Conservation (phyloP, 2,797 vertebrate genomes). For the Limnodromus scolopaceus region DNA sequence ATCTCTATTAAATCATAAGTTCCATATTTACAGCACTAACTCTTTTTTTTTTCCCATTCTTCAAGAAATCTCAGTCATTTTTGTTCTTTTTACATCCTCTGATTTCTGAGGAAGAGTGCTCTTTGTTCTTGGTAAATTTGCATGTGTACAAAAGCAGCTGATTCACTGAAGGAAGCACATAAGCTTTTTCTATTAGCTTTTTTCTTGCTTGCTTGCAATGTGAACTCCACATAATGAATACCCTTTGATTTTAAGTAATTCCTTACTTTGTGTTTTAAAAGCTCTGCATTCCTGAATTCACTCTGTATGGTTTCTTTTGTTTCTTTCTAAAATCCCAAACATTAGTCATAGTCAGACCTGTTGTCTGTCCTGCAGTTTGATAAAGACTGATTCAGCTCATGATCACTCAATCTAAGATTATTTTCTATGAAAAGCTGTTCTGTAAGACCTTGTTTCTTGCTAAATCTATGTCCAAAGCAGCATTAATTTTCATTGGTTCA, state of each 20-base stretch:
- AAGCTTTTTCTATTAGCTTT: not conserved
- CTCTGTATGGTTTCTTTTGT: not conserved
- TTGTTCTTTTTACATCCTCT: not conserved
- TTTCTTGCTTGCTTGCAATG: not conserved
- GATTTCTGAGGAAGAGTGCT: not conserved
- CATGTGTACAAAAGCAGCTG: not conserved
- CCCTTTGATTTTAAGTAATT: not conserved
- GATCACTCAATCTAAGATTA: not conserved
- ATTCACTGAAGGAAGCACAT: not conserved
- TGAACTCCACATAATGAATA: not conserved
- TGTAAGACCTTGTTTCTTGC: not conserved
- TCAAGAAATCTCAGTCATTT: not conserved
- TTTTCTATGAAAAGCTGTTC: not conserved
- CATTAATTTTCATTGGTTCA: slow-evolving; percentile 8
- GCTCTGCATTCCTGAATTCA: not conserved
- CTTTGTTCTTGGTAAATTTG: not conserved
- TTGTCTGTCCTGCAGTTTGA: not conserved
- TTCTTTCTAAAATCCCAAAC: not conserved
- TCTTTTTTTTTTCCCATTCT: not conserved
- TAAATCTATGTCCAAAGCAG: not conserved
- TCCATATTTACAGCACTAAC: not conserved
- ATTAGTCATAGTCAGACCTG: not conserved
- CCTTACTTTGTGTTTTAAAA: not conserved
- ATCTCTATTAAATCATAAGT: not conserved
- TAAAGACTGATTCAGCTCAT: not conserved